A percentile compares a stretch with the other conserved stretches of the same genome.
phyloP scores from a whole-genome alignment of 2,113 vertebrate species.

The Mastomys coucha region DNA sequence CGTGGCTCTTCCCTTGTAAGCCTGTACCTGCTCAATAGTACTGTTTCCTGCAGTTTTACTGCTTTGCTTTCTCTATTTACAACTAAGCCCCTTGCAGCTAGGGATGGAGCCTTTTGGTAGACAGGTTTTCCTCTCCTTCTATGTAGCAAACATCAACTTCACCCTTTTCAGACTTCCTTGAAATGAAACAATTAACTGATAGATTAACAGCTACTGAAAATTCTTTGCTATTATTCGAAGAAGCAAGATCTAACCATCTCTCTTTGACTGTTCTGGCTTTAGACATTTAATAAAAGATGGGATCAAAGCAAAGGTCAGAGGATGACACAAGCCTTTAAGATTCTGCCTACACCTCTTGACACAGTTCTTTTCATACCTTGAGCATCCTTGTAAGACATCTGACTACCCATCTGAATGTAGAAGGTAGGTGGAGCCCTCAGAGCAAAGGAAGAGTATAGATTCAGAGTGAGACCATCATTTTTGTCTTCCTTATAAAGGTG shows the following conservation, averaged over 20 bases:
- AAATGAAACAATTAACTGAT: neutral
- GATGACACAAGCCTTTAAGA: neutral
- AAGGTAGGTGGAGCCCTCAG: neutral
- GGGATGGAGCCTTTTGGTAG: neutral
- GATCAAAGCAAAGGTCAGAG: neutral
- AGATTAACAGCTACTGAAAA: neutral
- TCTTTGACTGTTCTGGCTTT: neutral
- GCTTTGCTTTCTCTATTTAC: neutral
- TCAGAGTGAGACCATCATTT: neutral
- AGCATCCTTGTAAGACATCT: neutral
- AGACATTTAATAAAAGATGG: neutral
- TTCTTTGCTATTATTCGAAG: conserved; percentile 15
- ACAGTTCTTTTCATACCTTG: neutral
- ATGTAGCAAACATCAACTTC: neutral
- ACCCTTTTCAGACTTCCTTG: neutral
- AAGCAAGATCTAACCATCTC: neutral
- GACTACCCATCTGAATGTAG: neutral
- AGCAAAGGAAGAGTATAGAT: neutral
- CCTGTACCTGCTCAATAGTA: neutral
- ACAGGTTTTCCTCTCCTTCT: neutral
- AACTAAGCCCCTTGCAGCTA: neutral
- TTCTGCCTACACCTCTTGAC: neutral
- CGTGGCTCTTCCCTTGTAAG: too few relatives aligned
- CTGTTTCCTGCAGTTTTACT: neutral
- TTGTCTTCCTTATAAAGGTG: neutral